phyloP scores from a whole-genome alignment of 1,140 invertebrate genomes.

The Telenomus remus region DNA sequence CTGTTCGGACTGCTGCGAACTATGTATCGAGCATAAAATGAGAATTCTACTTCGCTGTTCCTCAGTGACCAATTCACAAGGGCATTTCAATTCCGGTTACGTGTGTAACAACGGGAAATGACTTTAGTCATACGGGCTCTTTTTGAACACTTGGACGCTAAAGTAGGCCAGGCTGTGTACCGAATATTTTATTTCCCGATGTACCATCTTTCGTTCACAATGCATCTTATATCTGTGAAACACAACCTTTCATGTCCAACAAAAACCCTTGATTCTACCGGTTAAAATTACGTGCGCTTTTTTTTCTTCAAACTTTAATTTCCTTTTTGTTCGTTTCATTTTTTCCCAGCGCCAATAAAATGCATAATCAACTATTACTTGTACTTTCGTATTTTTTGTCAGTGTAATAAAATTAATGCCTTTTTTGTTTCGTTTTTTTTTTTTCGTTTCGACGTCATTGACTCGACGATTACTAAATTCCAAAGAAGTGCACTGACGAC shows the following conservation, averaged over 20 bases:
- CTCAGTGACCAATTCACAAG: conserved; percentile 33
- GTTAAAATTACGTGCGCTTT: no score
- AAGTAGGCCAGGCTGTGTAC: conserved; percentile 49
- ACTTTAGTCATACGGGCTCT: conserved; percentile 55
- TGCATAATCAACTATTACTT: no score
- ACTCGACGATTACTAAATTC: no score
- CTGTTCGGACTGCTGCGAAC: background rate
- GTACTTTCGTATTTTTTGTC: no score
- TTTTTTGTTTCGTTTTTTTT: no score
- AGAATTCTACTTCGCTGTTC: conserved; percentile 34
- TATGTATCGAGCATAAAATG: conserved; percentile 10
- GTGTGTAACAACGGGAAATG: conserved; percentile 43
- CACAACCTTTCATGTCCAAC: conserved; percentile 45
- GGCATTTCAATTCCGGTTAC: conserved; percentile 45
- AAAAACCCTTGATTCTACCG: background rate
- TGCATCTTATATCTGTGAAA: conserved; percentile 47
- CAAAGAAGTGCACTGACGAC: no score
- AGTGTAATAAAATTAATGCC: no score
- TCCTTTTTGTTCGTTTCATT: no score
- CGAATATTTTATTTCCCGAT: conserved; percentile 38
- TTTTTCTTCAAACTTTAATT: conserved; percentile 10
- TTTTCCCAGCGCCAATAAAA: no score
- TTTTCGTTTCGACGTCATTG: no score
- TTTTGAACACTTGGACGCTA: conserved; percentile 45
- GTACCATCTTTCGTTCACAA: conserved; percentile 45